Evolutionary conservation across 2,797 vertebrate species (phyloP).

Genomic region (Xerus rutilus): DNA sequence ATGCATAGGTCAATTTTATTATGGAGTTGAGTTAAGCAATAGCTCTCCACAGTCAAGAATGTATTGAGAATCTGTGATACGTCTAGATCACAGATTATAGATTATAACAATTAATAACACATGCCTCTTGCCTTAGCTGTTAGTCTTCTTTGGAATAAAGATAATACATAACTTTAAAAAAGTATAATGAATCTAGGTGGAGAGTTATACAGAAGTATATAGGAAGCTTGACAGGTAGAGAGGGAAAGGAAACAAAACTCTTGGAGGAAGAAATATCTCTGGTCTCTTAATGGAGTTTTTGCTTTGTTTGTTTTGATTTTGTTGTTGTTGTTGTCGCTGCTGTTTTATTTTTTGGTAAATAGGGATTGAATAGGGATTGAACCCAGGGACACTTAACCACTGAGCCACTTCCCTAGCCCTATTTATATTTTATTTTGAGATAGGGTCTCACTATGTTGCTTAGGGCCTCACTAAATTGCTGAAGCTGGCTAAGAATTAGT

Average conservation of each 20-base stretch:
- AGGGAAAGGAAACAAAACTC: not conserved
- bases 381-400: no score
- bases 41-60: not conserved
- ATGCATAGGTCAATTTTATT: not conserved
- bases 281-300: not conserved
- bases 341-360: no score
- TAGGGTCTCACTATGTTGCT: no score
- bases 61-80: not conserved
- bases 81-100: not conserved
- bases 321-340: no score
- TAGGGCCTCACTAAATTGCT: no score
- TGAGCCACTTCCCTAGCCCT: no score
- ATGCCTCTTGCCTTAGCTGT: not conserved
- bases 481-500: no score
- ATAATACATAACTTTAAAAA: not conserved
- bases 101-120: not conserved
- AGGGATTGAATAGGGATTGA: no score
- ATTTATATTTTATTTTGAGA: no score
- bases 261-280: not conserved
- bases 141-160: not conserved
- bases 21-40: conserved; percentile 4
- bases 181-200: not conserved
- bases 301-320: no score
- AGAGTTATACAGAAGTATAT: not conserved
- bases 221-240: not conserved